Percentiles rank a stretch among this genome's conserved stretches.
Evolutionary conservation across 2,888 invertebrate species (phyloP).

Genomic region (Branchinecta sandiegonensis): DNA sequence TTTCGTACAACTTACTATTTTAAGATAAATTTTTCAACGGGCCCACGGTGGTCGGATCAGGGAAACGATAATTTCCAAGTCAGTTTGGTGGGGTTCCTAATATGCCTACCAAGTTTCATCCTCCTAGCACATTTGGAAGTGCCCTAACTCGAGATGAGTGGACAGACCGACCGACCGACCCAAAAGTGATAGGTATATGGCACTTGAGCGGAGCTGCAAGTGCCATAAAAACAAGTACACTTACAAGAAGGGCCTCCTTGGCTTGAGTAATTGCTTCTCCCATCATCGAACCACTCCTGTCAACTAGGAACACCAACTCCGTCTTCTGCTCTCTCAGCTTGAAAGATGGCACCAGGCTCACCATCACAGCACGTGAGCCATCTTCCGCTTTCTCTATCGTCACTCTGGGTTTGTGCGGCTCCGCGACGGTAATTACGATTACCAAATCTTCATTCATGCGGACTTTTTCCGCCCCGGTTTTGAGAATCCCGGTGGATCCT

Average conservation of each 20-base stretch:
- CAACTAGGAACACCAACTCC: conserved; percentile 32
- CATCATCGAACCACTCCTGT: conserved; percentile 36
- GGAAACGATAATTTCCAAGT: no score
- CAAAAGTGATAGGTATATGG: no score
- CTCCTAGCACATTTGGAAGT: no score
- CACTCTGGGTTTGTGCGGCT: conserved; percentile 36
- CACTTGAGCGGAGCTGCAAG: no score
- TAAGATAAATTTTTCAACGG: no score
- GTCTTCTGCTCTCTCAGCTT: conserved; percentile 28
- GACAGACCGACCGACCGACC: no score
- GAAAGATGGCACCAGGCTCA: conserved; percentile 37
- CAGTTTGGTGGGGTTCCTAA: no score
- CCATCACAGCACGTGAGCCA: conserved; percentile 31
- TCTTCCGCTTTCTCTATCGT: conserved; percentile 33
- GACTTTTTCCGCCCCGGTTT: background rate
- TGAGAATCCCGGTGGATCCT: background rate
- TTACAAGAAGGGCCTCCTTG: conserved; percentile 31
- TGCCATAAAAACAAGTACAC: background rate
- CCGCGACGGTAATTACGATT: conserved; percentile 33
- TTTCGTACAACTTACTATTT: no score
- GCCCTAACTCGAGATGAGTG: no score
- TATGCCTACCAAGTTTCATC: no score
- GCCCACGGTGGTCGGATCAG: no score
- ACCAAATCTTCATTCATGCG: conserved; percentile 31
- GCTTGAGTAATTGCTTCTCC: conserved; percentile 28